Evolutionary conservation across 2,113 vertebrate genomes (phyloP), one percentile per base, ranked within the genome.

Genomic region (Jaculus jaculus): DNA sequence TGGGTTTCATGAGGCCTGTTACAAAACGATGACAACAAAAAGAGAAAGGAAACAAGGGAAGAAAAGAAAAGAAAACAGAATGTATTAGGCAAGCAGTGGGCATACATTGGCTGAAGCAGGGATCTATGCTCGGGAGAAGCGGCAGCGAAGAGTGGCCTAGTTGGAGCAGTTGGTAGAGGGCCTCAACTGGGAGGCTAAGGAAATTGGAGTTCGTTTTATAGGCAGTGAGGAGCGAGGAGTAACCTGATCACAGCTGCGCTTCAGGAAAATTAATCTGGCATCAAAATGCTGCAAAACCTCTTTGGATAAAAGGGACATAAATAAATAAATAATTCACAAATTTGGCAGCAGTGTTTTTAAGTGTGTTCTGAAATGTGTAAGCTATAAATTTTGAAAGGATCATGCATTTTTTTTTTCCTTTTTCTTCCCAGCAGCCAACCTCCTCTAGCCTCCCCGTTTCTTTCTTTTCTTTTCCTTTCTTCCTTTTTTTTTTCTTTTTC

Each of bases 251-350:
- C 81, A 95, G 84, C 8, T 51, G 92, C 81, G 85, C 82, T 60
- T 78, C 73, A 92, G 92, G 92, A 93, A 96, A 93, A 90, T 87
- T 20, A 95, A 96, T 94, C 92, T 95, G 93, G 95, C 92, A 79
- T 84, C 65, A 74, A 79, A 92, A 54, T 71, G 58, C 84, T 34
- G n/a, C 47, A 63, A 68, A 91, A 84, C 30, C 58, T 96, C 86
- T 94, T 60, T 83, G 93, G 87, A 94, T 72, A 47, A 87, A 81
- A 84, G 79, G n/a, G 54, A 21, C 79, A 78, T 84, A 96, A 91
- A 94, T 94, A 91, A 93, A 92, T 92, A 73, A 93, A 81, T 91
- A 89, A 94, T 20, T 75, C 2, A 8, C 16, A 91, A 77, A 69
- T n/a, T 47, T 91, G 87, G 81, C 87, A 47, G 47, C 11, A 6